A percentile compares a stretch with the other conserved stretches of the same genome.
Conservation (phyloP, 1,140 invertebrate species). For the Ceratitis capitata region DNA sequence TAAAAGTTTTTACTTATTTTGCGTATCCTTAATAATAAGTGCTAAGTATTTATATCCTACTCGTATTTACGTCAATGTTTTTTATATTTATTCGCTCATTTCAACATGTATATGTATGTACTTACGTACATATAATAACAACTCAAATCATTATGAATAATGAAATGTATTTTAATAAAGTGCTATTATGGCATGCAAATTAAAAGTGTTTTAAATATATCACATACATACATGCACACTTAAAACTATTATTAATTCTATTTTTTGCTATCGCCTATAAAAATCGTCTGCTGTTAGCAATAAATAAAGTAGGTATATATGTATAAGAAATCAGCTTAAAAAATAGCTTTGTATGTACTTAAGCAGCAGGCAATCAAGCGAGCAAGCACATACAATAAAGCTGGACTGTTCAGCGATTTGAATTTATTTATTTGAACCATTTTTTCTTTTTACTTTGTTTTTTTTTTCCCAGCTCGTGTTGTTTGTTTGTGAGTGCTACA, state of each 20-base stretch:
- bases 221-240: no score
- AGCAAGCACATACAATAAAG: background rate
- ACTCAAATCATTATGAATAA: background rate
- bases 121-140: background rate
- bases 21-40: background rate
- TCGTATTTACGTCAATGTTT: background rate
- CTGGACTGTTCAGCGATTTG: background rate
- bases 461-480: background rate
- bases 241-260: background rate
- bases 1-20: background rate
- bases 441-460: background rate
- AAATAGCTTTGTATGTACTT: background rate
- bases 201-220: background rate
- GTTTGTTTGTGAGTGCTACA: background rate
- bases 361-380: background rate
- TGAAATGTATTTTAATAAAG: background rate
- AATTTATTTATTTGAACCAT: background rate
- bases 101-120: background rate
- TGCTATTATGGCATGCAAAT: background rate
- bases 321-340: background rate
- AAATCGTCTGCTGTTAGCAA: slow-evolving; percentile 12
- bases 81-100: background rate
- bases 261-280: background rate
- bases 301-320: no score
- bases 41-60: background rate